These are phyloP conservation scores for Corythaeola cristata DNA, from an alignment of 2,113 vertebrate genomes.

Conservation along the genomic window DNA sequence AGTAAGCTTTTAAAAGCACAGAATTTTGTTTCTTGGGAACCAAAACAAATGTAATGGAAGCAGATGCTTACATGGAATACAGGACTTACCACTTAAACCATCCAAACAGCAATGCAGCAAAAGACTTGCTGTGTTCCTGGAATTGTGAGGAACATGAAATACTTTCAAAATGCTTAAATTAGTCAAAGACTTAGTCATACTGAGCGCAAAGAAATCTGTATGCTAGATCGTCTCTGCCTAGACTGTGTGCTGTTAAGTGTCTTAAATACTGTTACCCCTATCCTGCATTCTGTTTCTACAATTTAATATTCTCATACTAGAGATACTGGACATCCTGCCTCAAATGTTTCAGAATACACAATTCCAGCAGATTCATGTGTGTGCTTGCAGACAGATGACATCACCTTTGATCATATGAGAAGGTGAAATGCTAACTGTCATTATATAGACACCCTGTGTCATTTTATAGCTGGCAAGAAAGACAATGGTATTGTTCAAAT, in stretches of 20 bases:
- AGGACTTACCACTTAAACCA: not conserved
- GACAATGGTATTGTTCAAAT: not conserved
- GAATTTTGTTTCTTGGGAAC: not conserved
- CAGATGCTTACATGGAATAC: not conserved
- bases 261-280: not conserved
- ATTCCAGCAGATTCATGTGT: not conserved
- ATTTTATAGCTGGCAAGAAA: not conserved
- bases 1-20: not conserved
- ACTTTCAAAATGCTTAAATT: not conserved
- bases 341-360: not conserved
- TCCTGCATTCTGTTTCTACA: not conserved
- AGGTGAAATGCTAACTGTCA: not conserved
- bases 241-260: not conserved
- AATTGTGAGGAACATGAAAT: not conserved
- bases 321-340: not conserved
- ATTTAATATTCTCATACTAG: not conserved
- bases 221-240: not conserved
- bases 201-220: not conserved
- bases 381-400: not conserved
- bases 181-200: not conserved
- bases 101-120: not conserved
- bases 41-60: not conserved
- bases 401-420: not conserved
- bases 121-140: not conserved
- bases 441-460: not conserved